Evolutionary conservation across 2,888 invertebrate species (phyloP).

Genomic region (Cryptus armator): DNA sequence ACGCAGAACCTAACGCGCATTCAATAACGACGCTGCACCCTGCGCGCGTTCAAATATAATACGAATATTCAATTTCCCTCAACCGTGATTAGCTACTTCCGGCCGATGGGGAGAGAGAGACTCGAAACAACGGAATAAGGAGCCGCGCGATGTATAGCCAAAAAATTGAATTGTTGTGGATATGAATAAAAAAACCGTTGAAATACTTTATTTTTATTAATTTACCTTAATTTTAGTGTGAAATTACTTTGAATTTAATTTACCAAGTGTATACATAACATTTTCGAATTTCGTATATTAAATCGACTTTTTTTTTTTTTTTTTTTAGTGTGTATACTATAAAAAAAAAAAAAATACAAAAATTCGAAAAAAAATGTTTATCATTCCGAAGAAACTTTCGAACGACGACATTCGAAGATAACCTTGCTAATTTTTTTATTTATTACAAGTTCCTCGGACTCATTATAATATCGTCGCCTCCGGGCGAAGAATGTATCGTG

Average conservation of each 20-base stretch:
- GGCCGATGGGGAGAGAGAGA: constrained; percentile 22
- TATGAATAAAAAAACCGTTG: background rate
- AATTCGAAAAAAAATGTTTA: constrained; percentile 26
- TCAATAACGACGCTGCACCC: constrained; percentile 46
- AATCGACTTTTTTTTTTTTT: too few relatives aligned
- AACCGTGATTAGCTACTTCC: constrained; percentile 55
- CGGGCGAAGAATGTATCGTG: background rate
- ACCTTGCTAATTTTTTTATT: constrained; percentile 15
- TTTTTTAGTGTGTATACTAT: too few relatives aligned
- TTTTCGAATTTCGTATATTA: too few relatives aligned
- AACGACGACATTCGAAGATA: constrained; percentile 1
- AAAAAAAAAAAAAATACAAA: constrained; percentile 22
- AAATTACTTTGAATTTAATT: background rate
- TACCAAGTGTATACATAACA: too few relatives aligned
- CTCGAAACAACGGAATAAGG: constrained; percentile 42
- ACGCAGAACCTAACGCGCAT: constrained; percentile 39
- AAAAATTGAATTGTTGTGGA: background rate
- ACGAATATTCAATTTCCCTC: constrained; percentile 32
- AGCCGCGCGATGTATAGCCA: background rate
- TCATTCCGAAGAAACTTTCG: constrained; percentile 33
- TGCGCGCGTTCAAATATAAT: constrained; percentile 1
- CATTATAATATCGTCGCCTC: background rate
- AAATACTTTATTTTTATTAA: background rate
- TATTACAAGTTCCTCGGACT: background rate
- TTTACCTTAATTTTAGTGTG: background rate